These are phyloP conservation scores for Cynodonichthys magdalenae DNA, from an alignment of 2,797 vertebrate species.

Conservation along the genomic window DNA sequence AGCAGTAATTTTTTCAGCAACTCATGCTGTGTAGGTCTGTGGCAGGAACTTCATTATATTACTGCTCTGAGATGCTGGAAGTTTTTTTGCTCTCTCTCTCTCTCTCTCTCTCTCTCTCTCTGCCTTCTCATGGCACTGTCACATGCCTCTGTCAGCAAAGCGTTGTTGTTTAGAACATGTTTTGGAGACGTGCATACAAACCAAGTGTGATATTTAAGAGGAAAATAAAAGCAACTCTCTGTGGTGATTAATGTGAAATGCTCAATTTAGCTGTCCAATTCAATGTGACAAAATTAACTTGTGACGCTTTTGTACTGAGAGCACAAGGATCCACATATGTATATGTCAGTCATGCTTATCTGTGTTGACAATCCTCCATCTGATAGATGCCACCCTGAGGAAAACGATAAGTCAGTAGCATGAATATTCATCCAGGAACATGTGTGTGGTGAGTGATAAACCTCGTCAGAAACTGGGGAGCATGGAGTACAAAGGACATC, in stretches of 20 bases:
- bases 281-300: slow-evolving; percentile 11
- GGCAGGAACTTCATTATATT: slow-evolving; percentile 29
- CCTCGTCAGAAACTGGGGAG: slow-evolving; percentile 23
- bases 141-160: slow-evolving; percentile 26
- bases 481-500: slow-evolving; percentile 27
- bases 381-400: slow-evolving; percentile 37
- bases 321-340: slow-evolving; percentile 20
- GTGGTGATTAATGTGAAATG: slow-evolving; percentile 31
- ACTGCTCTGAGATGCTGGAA: slow-evolving; percentile 36
- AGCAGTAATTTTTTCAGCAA: slow-evolving; percentile 25
- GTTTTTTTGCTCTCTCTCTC: slow-evolving; percentile 3
- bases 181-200: slow-evolving; percentile 40
- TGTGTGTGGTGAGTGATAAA: slow-evolving; percentile 48
- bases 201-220: slow-evolving; percentile 53
- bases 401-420: slow-evolving; percentile 41
- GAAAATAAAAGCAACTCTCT: slow-evolving; percentile 45
- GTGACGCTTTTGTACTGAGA: slow-evolving; percentile 10
- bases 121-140: slow-evolving; percentile 29
- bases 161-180: slow-evolving; percentile 25
- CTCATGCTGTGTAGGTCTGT: slow-evolving; percentile 45
- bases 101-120: too few species aligned
- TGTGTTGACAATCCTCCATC: slow-evolving; percentile 32
- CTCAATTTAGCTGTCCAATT: slow-evolving; percentile 37
- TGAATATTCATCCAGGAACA: slow-evolving; percentile 57
- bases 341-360: background rate